Evolutionary conservation across 92 coral and sea anemone genomes (phyloP), one percentile per base, ranked within the genome.

Genomic region (Galaxea fascicularis): DNA sequence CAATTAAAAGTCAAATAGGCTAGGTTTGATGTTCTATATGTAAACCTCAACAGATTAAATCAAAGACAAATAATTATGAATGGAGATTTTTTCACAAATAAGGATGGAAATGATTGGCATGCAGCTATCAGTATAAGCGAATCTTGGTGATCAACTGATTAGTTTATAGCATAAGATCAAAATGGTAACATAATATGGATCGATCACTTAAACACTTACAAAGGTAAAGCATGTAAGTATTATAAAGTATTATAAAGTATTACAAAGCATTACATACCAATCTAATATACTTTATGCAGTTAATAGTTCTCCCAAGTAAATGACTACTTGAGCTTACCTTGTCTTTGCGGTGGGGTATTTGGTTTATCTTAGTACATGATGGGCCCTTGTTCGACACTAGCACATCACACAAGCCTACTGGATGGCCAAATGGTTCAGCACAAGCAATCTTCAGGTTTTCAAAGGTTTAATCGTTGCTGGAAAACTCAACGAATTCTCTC

Each of bases 361-460:
- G 93, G 49, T 86, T 86, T 28, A 90, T 80, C 77, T 90, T 90
- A 17, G 84, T 79, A 65, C 84, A 79, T 24, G 84, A 79, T 27
- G 74, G 84, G 30, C 93, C 93, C 69, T 85, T 85, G 89, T 90
- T 90, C 18, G 93, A 79, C 52, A 90, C 93, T 62, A 90, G 77
- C 52, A 90, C 63, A 65, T 90, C 85, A 82, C 93, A 85, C 71
- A 84, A 65, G 72, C 65, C 59, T 53, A 71, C 85, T 53, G 77
- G 86, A 58, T 75, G 44, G 60, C 84, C 79, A 85, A 89, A 89
- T 65, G 85, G 90, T 39, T 84, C 87, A 28, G 90, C 87, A 60
- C 87, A 90, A 47, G 90, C 86, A 47, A 35, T 79, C 80, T 85
- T 90, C 59, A 90, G 82, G 67, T 86, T 90, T 64, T 68, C 65